Evolutionary conservation across 2,797 vertebrate species (phyloP).

Genomic region (Mallotus villosus): DNA sequence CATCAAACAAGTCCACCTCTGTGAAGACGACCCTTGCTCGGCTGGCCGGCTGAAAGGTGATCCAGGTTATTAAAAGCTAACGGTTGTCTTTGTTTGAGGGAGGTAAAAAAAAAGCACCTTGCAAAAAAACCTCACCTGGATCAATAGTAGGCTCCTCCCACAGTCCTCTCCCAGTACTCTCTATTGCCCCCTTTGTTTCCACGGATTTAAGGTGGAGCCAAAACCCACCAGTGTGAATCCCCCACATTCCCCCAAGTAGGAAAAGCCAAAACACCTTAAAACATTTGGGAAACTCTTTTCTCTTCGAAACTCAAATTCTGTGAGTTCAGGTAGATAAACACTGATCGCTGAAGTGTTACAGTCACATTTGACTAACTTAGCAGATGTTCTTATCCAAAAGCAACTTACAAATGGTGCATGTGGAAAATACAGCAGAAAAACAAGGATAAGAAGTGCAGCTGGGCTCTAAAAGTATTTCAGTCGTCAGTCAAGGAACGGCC

Average conservation of each 20-base stretch:
- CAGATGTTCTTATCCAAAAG: too few relatives aligned
- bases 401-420: background rate
- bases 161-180: constrained; percentile 54
- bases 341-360: constrained; percentile 17
- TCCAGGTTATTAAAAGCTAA: constrained; percentile 43
- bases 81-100: constrained; percentile 30
- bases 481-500: too few relatives aligned
- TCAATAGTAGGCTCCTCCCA: constrained; percentile 61
- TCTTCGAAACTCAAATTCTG: background rate
- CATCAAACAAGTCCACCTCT: constrained; percentile 26
- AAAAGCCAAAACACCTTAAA: constrained; percentile 29
- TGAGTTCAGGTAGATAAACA: background rate
- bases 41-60: constrained; percentile 42
- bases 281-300: background rate
- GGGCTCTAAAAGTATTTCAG: too few relatives aligned
- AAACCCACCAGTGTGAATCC: background rate
- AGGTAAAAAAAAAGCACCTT: constrained; percentile 39
- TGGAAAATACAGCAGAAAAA: background rate
- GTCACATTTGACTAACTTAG: background rate
- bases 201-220: constrained; percentile 60
- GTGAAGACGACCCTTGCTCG: background rate
- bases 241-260: background rate
- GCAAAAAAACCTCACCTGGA: constrained; percentile 63
- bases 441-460: too few relatives aligned
- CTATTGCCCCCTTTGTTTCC: constrained; percentile 43